Conservation (phyloP, 2,113 vertebrate genomes). For the Leucosticte australis region DNA sequence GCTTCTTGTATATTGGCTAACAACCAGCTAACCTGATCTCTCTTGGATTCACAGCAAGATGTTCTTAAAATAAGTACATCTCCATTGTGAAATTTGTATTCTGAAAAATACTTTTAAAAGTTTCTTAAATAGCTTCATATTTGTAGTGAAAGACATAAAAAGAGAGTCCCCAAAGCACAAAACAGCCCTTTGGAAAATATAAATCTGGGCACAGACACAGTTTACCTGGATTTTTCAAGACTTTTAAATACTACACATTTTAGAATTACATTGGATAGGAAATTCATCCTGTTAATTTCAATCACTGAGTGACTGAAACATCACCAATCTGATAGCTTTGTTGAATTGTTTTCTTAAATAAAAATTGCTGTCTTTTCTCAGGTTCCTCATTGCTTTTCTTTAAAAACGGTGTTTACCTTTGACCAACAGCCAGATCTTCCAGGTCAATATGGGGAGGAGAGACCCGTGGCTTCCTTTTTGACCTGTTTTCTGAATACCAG, state of each 20-base stretch:
- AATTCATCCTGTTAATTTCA: not conserved
- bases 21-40: slow-evolving; percentile 68
- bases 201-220: not conserved
- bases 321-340: not conserved
- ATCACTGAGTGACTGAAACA: not conserved
- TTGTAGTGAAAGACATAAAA: not conserved
- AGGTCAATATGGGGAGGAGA: not conserved
- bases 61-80: not conserved
- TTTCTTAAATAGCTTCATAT: not conserved
- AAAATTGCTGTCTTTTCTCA: not conserved
- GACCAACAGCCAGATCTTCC: not conserved
- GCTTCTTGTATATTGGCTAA: slow-evolving; percentile 16
- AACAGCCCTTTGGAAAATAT: not conserved
- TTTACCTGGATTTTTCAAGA: not conserved
- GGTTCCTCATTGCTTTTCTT: not conserved
- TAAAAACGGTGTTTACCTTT: not conserved
- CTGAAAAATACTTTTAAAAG: not conserved
- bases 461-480: not conserved
- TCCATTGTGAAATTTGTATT: not conserved
- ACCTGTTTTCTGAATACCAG: not conserved
- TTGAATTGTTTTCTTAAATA: not conserved
- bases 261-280: not conserved
- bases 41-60: not conserved
- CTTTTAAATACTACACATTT: not conserved
- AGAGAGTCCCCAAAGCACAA: not conserved